phyloP scores from a whole-genome alignment of 1,140 invertebrate species.

The Cherax quadricarinatus region DNA sequence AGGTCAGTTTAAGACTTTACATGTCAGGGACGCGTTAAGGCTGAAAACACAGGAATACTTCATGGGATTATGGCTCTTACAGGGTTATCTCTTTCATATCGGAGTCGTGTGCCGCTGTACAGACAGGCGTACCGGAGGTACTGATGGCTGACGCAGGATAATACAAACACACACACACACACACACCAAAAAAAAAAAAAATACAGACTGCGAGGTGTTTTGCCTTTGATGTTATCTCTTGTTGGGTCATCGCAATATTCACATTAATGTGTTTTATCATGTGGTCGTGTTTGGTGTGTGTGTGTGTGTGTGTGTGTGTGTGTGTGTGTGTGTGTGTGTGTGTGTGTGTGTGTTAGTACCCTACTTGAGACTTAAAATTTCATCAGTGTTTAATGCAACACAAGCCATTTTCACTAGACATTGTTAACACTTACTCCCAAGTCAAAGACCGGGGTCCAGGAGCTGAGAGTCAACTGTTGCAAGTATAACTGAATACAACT shows the following conservation, averaged over 20 bases:
- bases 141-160: background rate
- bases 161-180: no score
- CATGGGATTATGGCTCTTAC: background rate
- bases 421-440: no score
- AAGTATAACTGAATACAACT: no score
- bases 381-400: no score
- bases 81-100: background rate
- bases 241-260: background rate
- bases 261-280: background rate
- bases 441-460: no score
- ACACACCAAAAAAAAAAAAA: background rate
- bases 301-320: background rate
- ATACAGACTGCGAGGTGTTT: background rate
- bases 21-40: background rate
- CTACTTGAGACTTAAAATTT: no score
- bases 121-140: background rate
- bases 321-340: no score
- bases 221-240: background rate
- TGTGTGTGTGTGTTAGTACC: no score
- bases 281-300: no score
- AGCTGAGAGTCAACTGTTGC: no score
- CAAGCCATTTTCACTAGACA: no score
- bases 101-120: background rate
- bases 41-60: background rate
- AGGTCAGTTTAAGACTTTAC: background rate